Base-by-base conservation (phyloP, 2,113 vertebrate genomes). In the Planiliza haematocheilus region DNA sequence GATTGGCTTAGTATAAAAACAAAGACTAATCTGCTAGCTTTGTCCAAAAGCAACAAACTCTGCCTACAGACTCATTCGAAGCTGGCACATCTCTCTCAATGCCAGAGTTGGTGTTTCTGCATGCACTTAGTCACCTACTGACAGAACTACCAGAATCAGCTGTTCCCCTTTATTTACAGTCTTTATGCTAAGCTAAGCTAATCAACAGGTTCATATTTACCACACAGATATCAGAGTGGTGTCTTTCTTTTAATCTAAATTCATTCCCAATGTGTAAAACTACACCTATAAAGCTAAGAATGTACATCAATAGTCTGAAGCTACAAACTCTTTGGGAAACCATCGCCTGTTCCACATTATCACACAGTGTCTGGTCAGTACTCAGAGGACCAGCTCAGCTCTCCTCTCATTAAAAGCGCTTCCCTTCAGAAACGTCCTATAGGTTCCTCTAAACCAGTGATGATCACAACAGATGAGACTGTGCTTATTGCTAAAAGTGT, bases 301-400 rank as follows among this genome's bases (percentile, higher is more conserved):
- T 30, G 14, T n/a, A 66, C 38, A 71, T 8, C 10, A 49, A 3
- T n/a, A 42, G 7, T 64, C 50, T 59, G 57, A 18, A 12, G 53
- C 41, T 56, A 70, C 63, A 86, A 69, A 74, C 0, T 12, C 61
- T 67, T 77, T 87, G 74, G 50, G 69, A 82, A 86, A 83, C 37
- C 51, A 17, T 50, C 20, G 34, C 30, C 65, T 72, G 21, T 58
- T 61, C 70, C 61, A 74, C 37, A 58, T 78, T 20, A 60, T 71
- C 61, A 59, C 80, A 89, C 84, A 88, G 87, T 89, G 85, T 84
- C 80, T 68, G 80, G 84, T 87, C 77, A 84, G 69, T 46, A 66
- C 37, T 72, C 46, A 52, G 55, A 83, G 67, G 70, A 80, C 70
- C 80, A 82, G 62, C 14, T 64, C 61, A 82, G 34, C 36, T 74